Evolutionary conservation across 2,888 invertebrate species (phyloP), one percentile per base, ranked within the genome.

Genomic region (Ormyrus thymus): DNA sequence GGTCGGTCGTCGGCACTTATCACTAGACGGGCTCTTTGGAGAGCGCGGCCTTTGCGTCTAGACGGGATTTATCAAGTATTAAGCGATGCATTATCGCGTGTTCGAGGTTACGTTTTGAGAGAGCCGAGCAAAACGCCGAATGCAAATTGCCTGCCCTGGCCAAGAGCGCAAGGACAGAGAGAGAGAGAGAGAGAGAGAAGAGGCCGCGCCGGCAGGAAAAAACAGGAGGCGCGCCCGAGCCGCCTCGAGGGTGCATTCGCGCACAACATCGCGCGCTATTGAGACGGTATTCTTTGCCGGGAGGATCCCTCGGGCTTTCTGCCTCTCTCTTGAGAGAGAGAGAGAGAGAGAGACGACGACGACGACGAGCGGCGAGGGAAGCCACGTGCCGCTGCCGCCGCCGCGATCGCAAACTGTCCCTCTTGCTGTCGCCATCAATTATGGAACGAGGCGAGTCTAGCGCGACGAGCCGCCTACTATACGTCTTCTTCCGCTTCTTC

Each of bases 381-480:
- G 43, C 45, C 62, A 46, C 69, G 69, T 56, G 69, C 51, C 48
- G 45, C 29, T 29, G 29, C 29, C 46, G 56, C 15, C 46, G 9
- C 9, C 69, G 43, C 56, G 64, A 62, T 56, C 62, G 69, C 61
- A 46, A 73, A 68, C 78, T 80, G 73, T 73, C 79, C 70, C 80
- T 77, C 74, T 86, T 86, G 84, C 85, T 84, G 85, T 65, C 81
- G 76, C 83, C 87, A 86, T 89, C 86, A 88, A 89, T 89, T 88
- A 89, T 89, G 88, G 86, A 85, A 82, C 82, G 83, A 74, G 84
- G 84, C 85, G 86, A 88, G 89, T 89, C 89, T 89, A 89, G 87
- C 88, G 82, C 85, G 29, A 29, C 29, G 29, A 29, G 29, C 29
- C 29, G 29, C 29, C 29, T 29, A 29, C 29, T 29, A 29, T 29